A percentile compares a stretch with the other conserved stretches of the same genome.
Conservation (phyloP, 2,888 invertebrate species). For the Phalera bucephala region DNA sequence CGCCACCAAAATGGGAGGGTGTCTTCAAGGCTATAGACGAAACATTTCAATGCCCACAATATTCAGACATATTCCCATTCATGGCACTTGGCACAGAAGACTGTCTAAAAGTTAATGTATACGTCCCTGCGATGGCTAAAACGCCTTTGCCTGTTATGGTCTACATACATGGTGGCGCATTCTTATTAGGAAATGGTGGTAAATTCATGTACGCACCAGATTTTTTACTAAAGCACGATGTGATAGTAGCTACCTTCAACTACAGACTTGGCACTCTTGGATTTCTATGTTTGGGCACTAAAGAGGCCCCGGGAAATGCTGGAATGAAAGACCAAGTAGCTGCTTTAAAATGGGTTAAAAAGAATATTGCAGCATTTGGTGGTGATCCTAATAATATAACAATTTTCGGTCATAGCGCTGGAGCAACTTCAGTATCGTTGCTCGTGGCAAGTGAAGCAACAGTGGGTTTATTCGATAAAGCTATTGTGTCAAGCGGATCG, state of each 20-base stretch:
- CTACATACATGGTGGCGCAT: slow-evolving; percentile 67
- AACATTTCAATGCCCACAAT: slow-evolving; percentile 33
- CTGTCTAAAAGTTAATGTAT: slow-evolving; percentile 61
- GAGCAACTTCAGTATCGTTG: slow-evolving; percentile 54
- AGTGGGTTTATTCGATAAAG: slow-evolving; percentile 60
- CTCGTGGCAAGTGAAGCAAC: slow-evolving; percentile 54
- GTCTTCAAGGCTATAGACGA: slow-evolving; percentile 55
- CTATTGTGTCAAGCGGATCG: slow-evolving; percentile 68
- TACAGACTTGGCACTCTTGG: slow-evolving; percentile 69
- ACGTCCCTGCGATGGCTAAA: slow-evolving; percentile 42
- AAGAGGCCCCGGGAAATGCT: slow-evolving; percentile 70
- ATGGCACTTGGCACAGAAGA: slow-evolving; percentile 52
- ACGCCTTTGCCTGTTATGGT: slow-evolving; percentile 60
- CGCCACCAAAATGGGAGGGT: slow-evolving; percentile 60
- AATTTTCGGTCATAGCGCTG: slow-evolving; percentile 69
- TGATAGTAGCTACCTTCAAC: slow-evolving; percentile 60
- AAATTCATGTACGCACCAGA: slow-evolving; percentile 55
- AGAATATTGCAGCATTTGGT: slow-evolving; percentile 66
- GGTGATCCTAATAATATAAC: slow-evolving; percentile 70
- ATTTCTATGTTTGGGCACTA: slow-evolving; percentile 62
- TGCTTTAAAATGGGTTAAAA: slow-evolving; percentile 66
- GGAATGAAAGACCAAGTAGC: slow-evolving; percentile 70
- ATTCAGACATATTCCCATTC: too few species aligned
- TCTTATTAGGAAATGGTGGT: slow-evolving; percentile 56
- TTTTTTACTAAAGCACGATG: slow-evolving; percentile 55